Evolutionary conservation across 2,113 vertebrate species (phyloP).

Genomic region (Nycticryphes semicollaris): DNA sequence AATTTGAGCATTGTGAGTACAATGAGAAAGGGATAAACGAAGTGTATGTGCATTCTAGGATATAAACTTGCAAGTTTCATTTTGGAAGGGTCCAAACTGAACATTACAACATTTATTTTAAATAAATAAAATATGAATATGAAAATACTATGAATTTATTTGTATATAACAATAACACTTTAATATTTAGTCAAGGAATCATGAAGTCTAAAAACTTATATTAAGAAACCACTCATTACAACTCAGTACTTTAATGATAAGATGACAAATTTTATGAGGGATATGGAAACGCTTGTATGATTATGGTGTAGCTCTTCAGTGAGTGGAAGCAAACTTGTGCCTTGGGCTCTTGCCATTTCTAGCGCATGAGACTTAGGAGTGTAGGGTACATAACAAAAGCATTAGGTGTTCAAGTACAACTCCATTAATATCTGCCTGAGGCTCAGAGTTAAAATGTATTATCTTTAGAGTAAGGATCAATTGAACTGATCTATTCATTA

Average conservation of each 20-base stretch:
- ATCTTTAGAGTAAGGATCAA: background rate
- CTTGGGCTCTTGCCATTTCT: background rate
- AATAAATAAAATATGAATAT: slow-evolving; percentile 44
- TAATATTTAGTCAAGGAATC: slow-evolving; percentile 50
- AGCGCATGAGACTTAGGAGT: background rate
- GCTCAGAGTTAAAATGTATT: fast-evolving
- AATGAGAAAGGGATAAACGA: background rate
- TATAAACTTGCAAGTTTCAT: background rate
- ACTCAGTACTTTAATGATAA: slow-evolving; percentile 1
- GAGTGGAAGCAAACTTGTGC: background rate
- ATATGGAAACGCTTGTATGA: background rate
- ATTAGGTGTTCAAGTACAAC: background rate
- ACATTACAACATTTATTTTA: slow-evolving; percentile 25
- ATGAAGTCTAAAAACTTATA: slow-evolving; percentile 47
- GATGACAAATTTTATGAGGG: background rate
- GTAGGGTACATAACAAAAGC: background rate
- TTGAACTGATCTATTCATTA: fast-evolving
- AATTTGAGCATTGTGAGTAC: background rate
- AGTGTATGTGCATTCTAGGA: background rate
- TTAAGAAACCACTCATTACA: slow-evolving; percentile 44
- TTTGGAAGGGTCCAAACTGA: background rate
- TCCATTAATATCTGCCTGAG: fast-evolving
- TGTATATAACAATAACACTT: slow-evolving; percentile 41
- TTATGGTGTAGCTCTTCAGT: background rate
- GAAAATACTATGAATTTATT: slow-evolving; percentile 53